Evolutionary conservation across 2,797 vertebrate genomes (phyloP).

Genomic region (Lophotriccus pileatus): DNA sequence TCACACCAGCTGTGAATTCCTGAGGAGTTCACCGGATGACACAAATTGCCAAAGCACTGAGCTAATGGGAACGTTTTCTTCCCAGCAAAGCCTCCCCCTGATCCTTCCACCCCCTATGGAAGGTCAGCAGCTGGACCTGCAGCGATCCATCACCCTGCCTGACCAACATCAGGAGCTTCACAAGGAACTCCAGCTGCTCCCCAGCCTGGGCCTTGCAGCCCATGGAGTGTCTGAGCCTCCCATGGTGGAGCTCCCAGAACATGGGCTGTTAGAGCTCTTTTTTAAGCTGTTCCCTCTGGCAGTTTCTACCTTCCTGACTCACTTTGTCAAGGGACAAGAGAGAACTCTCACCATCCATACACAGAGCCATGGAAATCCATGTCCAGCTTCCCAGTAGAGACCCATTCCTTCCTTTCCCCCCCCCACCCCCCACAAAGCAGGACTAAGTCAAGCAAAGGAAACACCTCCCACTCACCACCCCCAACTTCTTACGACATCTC

Average conservation of each 20-base stretch:
- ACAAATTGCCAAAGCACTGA: slow-evolving; percentile 11
- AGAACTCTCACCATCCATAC: neutral
- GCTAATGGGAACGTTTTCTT: slow-evolving; percentile 11
- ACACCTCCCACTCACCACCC: neutral
- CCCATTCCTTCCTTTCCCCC: neutral
- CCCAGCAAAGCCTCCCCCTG: neutral
- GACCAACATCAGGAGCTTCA: neutral
- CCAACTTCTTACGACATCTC: neutral
- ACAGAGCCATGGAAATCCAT: accelerated
- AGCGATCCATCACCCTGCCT: neutral
- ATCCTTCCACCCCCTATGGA: neutral
- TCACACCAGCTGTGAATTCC: slow-evolving; percentile 65
- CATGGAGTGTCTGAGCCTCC: accelerated
- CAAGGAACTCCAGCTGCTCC: neutral
- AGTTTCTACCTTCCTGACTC: neutral
- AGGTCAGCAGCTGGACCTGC: neutral
- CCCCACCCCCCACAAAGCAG: accelerated
- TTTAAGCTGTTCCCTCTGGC: neutral
- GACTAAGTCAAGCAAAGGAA: neutral
- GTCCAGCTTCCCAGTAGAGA: neutral
- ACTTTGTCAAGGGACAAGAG: accelerated
- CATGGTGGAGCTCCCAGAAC: accelerated
- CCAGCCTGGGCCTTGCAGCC: neutral
- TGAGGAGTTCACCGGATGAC: neutral
- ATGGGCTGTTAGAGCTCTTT: accelerated